These are phyloP conservation scores for Cliona cf. orientalis DNA, from an alignment of 37 sponge, comb jelly and placozoan species.

Conservation along the genomic window DNA sequence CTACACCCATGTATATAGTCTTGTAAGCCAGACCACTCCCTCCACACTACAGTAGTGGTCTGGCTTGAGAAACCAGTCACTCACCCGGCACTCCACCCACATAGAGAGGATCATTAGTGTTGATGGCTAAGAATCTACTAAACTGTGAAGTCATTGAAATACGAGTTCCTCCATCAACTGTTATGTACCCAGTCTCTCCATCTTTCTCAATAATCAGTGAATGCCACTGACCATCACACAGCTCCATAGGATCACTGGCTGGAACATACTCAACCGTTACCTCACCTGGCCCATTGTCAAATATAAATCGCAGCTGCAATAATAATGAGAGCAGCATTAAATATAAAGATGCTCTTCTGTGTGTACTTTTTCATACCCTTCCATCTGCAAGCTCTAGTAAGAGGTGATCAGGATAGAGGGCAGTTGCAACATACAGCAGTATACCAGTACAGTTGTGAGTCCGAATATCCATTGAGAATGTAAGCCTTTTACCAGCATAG, in stretches of 20 bases:
- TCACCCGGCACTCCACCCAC: constrained; percentile 75
- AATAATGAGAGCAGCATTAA: neutral
- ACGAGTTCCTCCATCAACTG: constrained; percentile 19
- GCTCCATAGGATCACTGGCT: neutral
- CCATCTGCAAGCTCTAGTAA: constrained; percentile 47
- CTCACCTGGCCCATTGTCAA: constrained; percentile 59
- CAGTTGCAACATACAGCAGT: constrained; percentile 49
- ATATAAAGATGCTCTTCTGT: neutral
- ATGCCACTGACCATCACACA: constrained; percentile 68
- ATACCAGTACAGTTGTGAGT: constrained; percentile 44
- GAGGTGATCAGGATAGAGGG: constrained; percentile 25
- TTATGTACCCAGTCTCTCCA: constrained; percentile 21
- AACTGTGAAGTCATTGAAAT: neutral
- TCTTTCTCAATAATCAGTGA: constrained; percentile 27
- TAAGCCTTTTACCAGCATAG: constrained; percentile 18
- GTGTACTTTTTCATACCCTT: constrained; percentile 3
- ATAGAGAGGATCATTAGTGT: constrained; percentile 52
- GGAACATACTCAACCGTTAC: constrained; percentile 39
- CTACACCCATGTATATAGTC: too few relatives aligned
- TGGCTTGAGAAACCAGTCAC: too few relatives aligned
- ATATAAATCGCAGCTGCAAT: constrained; percentile 1
- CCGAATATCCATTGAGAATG: constrained; percentile 42
- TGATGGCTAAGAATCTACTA: constrained; percentile 13
- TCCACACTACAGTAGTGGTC: too few relatives aligned
- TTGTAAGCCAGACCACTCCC: too few relatives aligned